phyloP scores from a whole-genome alignment of 2,888 invertebrate genomes.

The Desoria tigrina region DNA sequence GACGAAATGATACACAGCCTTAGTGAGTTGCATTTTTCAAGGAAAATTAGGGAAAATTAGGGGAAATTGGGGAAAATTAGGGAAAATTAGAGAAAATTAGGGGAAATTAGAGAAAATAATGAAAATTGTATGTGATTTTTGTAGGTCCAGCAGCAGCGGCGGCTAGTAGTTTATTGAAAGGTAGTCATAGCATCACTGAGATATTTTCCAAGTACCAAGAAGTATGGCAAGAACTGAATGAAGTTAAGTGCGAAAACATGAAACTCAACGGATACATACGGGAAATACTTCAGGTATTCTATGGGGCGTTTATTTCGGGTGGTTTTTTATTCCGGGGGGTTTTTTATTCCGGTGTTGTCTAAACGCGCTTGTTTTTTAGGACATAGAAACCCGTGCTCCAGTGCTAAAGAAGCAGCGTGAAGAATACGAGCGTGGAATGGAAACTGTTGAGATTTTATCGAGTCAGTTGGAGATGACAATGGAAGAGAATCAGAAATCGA shows the following conservation, averaged over 20 bases:
- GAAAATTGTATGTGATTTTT: too few species aligned
- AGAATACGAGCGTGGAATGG: slow-evolving; percentile 76
- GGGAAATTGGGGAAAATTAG: too few species aligned
- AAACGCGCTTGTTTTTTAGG: too few species aligned
- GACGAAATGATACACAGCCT: slow-evolving; percentile 51
- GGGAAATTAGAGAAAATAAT: too few species aligned
- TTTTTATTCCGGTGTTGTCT: too few species aligned
- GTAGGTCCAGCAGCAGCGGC: slow-evolving; percentile 85
- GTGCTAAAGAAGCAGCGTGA: slow-evolving; percentile 76
- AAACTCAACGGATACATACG: slow-evolving; percentile 77
- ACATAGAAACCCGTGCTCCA: slow-evolving; percentile 87
- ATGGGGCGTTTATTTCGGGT: too few species aligned
- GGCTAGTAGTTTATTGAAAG: slow-evolving; percentile 64
- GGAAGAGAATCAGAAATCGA: slow-evolving; percentile 70
- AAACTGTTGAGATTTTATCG: slow-evolving; percentile 70
- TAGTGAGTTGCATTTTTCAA: slow-evolving; percentile 22
- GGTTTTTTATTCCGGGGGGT: not conserved
- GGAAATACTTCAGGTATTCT: slow-evolving; percentile 64
- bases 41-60: too few species aligned
- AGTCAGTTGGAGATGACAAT: slow-evolving; percentile 71
- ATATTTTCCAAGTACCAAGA: slow-evolving; percentile 85
- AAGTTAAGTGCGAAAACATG: slow-evolving; percentile 78
- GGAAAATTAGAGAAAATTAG: too few species aligned
- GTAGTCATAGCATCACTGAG: slow-evolving; percentile 63
- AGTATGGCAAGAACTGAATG: slow-evolving; percentile 71